These are phyloP conservation scores for Panthera uncia DNA, from an alignment of 2,113 vertebrate genomes.

Conservation along the genomic window DNA sequence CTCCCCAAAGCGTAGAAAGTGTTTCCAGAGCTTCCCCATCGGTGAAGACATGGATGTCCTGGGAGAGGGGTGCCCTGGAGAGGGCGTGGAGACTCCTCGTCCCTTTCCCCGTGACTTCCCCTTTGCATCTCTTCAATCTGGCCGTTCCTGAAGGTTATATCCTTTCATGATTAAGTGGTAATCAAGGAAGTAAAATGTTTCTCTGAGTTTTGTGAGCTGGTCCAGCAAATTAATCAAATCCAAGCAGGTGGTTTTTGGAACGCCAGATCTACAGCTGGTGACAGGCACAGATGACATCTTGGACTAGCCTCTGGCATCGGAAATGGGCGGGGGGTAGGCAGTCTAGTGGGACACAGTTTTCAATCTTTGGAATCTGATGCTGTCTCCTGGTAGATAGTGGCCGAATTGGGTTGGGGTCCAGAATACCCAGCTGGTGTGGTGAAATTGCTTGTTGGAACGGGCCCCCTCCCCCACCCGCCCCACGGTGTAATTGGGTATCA, in stretches of 20 bases:
- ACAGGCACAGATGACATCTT: not conserved
- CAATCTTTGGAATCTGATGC: not conserved
- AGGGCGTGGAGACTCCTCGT: rapidly evolving
- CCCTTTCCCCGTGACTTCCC: too few species aligned
- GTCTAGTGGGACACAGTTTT: not conserved
- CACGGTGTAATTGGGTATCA: not conserved
- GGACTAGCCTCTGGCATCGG: not conserved
- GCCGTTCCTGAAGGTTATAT: not conserved
- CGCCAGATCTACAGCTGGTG: not conserved
- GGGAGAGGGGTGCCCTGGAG: too few species aligned
- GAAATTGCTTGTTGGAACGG: not conserved
- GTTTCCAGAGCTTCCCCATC: too few species aligned
- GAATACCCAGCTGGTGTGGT: not conserved
- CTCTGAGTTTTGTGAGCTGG: not conserved
- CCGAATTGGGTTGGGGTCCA: not conserved
- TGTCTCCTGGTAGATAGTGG: not conserved
- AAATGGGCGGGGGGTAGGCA: not conserved
- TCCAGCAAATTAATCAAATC: not conserved
- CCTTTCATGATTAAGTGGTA: not conserved
- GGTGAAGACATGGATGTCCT: too few species aligned
- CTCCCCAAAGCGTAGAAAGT: too few species aligned
- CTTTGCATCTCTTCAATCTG: not conserved
- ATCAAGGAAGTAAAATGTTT: not conserved
- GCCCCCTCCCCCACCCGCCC: too few species aligned
- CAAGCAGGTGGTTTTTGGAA: not conserved